Base-by-base conservation (phyloP, 2,797 vertebrate species). In the Scomberomorus guttatus region DNA sequence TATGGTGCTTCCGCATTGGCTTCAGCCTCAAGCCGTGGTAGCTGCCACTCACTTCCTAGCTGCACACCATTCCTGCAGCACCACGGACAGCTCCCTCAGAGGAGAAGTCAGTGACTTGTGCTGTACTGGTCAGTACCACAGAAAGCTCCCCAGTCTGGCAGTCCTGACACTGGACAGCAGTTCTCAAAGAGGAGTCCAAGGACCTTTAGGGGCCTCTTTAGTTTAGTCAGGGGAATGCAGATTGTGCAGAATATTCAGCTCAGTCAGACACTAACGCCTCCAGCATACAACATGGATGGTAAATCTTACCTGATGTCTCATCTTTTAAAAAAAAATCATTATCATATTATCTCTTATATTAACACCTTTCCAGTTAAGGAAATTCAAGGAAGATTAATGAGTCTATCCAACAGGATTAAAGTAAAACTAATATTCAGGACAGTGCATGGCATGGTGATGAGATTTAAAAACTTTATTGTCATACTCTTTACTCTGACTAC, bases 71-170 rank as follows among this genome's bases (percentile, higher is more conserved):
- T 13, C 27, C 44, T 71, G 18, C 81, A 86, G 80, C 55, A 88
- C 84, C 58, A 67, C 11, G 39, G 92, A 89, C 78, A 90, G 80
- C 76, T 88, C 86, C 72, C 37, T 57, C 50, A 67, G 48, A 54
- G n/a, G 48, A 25, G n/a, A 34, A 39, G n/a, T 67, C 42, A 14
- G 27, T 22, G 52, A 24, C 10, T n/a, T 7, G 52, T 22, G 25
- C 63, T 56, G 58, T 56, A 24, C 54, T 55, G 74, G 22, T 86
- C 81, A 86, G 80, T 48, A 87, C 84, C 58, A 69, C 11, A 48
- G 92, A 89, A 76, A 90, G 80, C 76, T 88, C 86, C 72, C 42
- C 13, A 60, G 62, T 39, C 39, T 25, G 18, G 44, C 18, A 17
- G 44, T 50, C 18, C 18, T 55, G 59, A 59, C 52, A 46, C 66